phyloP scores from a whole-genome alignment of 2,888 invertebrate species.

The Cordylochernes scorpioides region DNA sequence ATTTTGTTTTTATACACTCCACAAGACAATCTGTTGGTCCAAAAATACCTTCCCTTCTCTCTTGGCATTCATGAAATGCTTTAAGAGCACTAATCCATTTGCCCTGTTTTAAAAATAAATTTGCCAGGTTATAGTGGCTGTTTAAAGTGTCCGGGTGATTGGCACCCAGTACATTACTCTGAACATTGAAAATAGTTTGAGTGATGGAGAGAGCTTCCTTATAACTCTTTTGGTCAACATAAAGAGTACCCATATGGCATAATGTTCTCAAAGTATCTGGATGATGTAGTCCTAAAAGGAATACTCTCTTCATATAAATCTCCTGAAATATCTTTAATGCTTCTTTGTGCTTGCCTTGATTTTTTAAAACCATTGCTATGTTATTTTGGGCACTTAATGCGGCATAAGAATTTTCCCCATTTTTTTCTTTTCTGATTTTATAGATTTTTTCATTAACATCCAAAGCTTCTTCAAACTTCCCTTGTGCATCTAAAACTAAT shows the following conservation, averaged over 20 bases:
- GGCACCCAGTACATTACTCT: not conserved
- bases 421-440: conserved; percentile 1
- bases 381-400: conserved; percentile 1
- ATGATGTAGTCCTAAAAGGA: conserved; percentile 1
- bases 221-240: conserved; percentile 1
- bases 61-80: not conserved
- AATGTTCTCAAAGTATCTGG: not conserved
- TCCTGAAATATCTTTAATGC: conserved; percentile 2
- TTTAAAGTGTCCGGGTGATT: conserved; percentile 1
- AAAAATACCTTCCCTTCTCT: conserved; percentile 1
- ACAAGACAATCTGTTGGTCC: not conserved
- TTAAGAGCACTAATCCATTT: conserved; percentile 1
- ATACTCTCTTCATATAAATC: not conserved
- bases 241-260: not conserved
- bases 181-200: not conserved
- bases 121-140: not conserved
- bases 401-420: not conserved
- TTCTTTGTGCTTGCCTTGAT: conserved; percentile 1
- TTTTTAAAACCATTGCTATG: not conserved
- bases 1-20: not conserved
- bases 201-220: not conserved
- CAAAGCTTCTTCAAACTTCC: conserved; percentile 1
- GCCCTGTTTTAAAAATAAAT: not conserved
- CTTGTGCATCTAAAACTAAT: not conserved
- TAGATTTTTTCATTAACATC: not conserved